Conservation (phyloP, 2,888 invertebrate species). For the Smittia sp. region DNA sequence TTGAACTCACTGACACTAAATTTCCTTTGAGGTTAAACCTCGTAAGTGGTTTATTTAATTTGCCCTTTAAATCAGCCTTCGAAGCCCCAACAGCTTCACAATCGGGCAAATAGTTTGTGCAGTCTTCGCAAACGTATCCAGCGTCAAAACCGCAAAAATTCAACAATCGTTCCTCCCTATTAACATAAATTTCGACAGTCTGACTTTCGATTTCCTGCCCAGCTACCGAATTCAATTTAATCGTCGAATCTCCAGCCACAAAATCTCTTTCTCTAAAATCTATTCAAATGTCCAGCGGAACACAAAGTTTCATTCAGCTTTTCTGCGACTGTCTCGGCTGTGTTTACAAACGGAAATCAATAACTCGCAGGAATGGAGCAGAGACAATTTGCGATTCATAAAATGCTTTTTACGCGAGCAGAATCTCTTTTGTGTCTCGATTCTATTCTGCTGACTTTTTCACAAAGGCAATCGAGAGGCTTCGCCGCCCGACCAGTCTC, state of each 20-base stretch:
- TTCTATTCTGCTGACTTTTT: not conserved
- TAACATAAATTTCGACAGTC: not conserved
- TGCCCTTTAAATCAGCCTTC: too few relatives aligned
- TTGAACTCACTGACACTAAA: too few relatives aligned
- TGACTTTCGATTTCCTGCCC: not conserved
- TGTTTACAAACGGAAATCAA: constrained; percentile 35
- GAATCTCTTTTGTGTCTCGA: constrained; percentile 20
- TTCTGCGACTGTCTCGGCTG: constrained; percentile 18
- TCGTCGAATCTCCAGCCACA: not conserved
- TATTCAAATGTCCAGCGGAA: constrained; percentile 35
- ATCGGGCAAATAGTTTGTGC: too few relatives aligned
- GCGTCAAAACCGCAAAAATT: too few relatives aligned
- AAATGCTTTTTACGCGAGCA: not conserved
- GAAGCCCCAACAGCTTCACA: too few relatives aligned
- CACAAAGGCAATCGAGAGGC: not conserved
- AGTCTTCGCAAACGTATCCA: too few relatives aligned
- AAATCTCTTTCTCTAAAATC: constrained; percentile 17
- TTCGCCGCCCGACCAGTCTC: not conserved
- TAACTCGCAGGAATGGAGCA: constrained; percentile 30
- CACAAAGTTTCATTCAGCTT: constrained; percentile 1
- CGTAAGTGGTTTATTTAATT: too few relatives aligned
- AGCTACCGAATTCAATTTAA: not conserved
- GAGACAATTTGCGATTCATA: constrained; percentile 10
- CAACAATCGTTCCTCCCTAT: not conserved
- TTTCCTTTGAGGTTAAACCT: too few relatives aligned